Conservation (phyloP, 2,113 vertebrate genomes). For the Cyprinodon variegatus region DNA sequence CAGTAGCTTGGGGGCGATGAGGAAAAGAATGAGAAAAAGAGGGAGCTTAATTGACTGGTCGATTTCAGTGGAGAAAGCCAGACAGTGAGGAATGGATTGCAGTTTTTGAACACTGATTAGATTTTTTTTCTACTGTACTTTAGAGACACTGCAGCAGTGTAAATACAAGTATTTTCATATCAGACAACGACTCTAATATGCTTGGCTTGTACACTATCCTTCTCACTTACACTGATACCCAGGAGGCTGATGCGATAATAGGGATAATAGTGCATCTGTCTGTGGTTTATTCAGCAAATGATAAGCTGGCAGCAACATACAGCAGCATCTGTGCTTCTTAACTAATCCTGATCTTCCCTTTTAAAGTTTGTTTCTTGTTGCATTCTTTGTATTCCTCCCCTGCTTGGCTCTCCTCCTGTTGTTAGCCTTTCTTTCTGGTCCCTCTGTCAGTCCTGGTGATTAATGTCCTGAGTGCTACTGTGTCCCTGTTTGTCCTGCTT, state of each 20-base stretch:
- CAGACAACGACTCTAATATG: constrained; percentile 38
- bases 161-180: constrained; percentile 33
- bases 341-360: constrained; percentile 21
- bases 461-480: constrained; percentile 28
- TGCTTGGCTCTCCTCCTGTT: not conserved
- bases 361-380: constrained; percentile 23
- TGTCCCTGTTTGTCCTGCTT: constrained; percentile 43
- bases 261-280: constrained; percentile 47
- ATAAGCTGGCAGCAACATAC: constrained; percentile 37
- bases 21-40: constrained; percentile 30
- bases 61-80: constrained; percentile 39
- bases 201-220: constrained; percentile 9
- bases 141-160: constrained; percentile 17
- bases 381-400: constrained; percentile 12
- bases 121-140: constrained; percentile 23
- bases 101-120: constrained; percentile 37
- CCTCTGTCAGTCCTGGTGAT: constrained; percentile 31
- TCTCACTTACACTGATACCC: constrained; percentile 21
- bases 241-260: constrained; percentile 20
- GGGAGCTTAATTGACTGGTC: constrained; percentile 38
- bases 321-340: constrained; percentile 40
- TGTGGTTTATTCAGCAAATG: constrained; percentile 32
- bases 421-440: constrained; percentile 25
- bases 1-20: constrained; percentile 5
- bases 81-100: constrained; percentile 47